Evolutionary conservation across 2,113 vertebrate genomes (phyloP), one percentile per base, ranked within the genome.

Genomic region (Pteropus alecto): DNA sequence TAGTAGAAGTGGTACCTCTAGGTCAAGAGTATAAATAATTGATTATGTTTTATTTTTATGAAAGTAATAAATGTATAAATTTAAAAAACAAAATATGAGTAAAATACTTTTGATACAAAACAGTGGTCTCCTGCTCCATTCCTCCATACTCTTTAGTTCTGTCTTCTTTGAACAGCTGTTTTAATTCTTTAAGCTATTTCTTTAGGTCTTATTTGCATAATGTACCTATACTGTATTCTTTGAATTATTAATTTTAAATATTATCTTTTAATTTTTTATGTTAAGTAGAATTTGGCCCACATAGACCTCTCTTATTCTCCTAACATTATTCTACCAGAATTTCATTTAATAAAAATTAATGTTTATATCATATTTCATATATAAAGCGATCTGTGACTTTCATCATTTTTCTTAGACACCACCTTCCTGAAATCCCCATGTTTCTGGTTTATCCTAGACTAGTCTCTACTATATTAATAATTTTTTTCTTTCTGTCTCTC

Each of bases 11-110:
- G 2, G 4, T 86, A 28, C 68, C 5, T 79, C 4, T 74, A 60
- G 33, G 28, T 76, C 16, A 82, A 41, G 5, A 63, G 4, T 56
- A 43, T n/a, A 46, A 83, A 46, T 43, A 41, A 79, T 35, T 51
- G 16, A 77, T 51, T 48, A 7, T 71, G 13, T 38, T 82, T 76
- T 51, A 68, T 85, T 81, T 92, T 86, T 83, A n/a, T 74, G 35
- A 90, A 88, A 86, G 89, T 63, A 48, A 70, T 26, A 54, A 54
- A 38, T 81, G 65, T 2, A 46, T 1, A 35, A 51, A 43, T 87
- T 84, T 6, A 51, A 82, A 58, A 63, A 74, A 48, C 2, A 41
- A 51, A 71, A 51, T 56, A 12, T 19, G 7, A 60, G 19, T 60
- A 22, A 51, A 86, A 35, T 4, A 24, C 22, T 68, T 74, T 30